Evolutionary conservation across 2,888 invertebrate species (phyloP).

Genomic region (Ashinkailepas kermadecensis): DNA sequence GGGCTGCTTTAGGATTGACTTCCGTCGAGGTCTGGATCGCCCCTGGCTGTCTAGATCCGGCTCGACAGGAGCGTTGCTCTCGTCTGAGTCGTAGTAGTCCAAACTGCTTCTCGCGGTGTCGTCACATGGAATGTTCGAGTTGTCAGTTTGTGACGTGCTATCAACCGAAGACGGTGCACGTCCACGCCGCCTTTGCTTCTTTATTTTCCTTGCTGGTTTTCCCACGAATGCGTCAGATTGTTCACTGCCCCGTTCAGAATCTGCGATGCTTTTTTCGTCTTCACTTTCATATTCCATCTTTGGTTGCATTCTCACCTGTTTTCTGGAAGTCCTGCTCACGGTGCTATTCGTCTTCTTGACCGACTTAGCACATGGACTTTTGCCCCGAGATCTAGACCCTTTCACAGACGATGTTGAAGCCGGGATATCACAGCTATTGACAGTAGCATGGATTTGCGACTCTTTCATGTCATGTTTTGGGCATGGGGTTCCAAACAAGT

Average conservation of each 20-base stretch:
- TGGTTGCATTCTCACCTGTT: not conserved
- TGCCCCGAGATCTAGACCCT: not conserved
- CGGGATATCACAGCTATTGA: not conserved
- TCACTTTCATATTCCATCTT: slow-evolving; percentile 5
- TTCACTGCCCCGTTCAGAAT: not conserved
- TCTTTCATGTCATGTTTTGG: not conserved
- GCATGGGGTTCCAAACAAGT: not conserved
- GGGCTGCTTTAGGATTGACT: not conserved
- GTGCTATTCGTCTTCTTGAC: not conserved
- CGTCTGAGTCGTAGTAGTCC: not conserved
- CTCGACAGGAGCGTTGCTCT: not conserved
- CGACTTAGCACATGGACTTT: not conserved
- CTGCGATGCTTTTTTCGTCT: not conserved
- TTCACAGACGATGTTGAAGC: not conserved
- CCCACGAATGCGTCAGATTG: not conserved
- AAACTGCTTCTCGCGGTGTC: not conserved
- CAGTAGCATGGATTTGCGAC: not conserved
- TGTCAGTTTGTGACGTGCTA: not conserved
- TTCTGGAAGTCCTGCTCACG: not conserved
- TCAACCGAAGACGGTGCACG: not conserved
- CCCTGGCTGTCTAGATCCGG: not conserved
- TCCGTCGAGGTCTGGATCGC: not conserved
- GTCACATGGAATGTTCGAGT: not conserved
- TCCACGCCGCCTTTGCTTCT: not conserved
- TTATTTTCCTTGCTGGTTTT: not conserved